These are phyloP conservation scores for Drosophila albomicans DNA, from an alignment of 1,140 invertebrate genomes.

Conservation along the genomic window DNA sequence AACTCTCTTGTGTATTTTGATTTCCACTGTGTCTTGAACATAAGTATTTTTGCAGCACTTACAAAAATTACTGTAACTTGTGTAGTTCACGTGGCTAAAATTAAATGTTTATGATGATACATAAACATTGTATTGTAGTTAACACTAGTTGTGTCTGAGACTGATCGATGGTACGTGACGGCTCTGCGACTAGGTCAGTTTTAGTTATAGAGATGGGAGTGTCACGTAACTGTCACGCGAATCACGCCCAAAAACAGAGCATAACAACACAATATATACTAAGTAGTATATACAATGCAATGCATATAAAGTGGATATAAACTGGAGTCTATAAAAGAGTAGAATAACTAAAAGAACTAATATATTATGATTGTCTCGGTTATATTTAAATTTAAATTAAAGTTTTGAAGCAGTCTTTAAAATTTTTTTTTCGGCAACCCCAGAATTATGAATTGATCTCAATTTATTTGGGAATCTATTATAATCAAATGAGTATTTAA, in stretches of 20 bases:
- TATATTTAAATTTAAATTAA: neutral
- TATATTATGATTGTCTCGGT: neutral
- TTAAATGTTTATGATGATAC: neutral
- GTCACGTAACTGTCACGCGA: constrained; percentile 49
- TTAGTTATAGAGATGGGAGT: constrained; percentile 29
- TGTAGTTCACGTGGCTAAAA: constrained; percentile 2
- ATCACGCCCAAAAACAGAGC: constrained; percentile 26
- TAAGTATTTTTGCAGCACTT: neutral
- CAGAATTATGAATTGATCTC: too few species aligned
- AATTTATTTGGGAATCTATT: too few species aligned
- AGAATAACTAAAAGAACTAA: neutral
- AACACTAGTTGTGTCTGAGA: constrained; percentile 24
- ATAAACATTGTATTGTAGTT: constrained; percentile 11
- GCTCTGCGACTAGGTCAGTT: constrained; percentile 40
- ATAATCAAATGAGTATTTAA: too few species aligned
- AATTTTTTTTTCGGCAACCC: too few species aligned
- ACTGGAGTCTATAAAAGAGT: neutral
- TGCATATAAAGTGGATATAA: neutral
- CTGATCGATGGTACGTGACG: constrained; percentile 55
- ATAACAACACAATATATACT: neutral
- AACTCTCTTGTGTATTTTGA: neutral
- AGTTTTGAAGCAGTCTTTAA: too few species aligned
- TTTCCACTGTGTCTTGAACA: neutral
- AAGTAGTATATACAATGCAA: neutral
- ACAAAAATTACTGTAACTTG: neutral